phyloP scores from a whole-genome alignment of 2,888 invertebrate genomes.

The Lamellibrachia satsuma region DNA sequence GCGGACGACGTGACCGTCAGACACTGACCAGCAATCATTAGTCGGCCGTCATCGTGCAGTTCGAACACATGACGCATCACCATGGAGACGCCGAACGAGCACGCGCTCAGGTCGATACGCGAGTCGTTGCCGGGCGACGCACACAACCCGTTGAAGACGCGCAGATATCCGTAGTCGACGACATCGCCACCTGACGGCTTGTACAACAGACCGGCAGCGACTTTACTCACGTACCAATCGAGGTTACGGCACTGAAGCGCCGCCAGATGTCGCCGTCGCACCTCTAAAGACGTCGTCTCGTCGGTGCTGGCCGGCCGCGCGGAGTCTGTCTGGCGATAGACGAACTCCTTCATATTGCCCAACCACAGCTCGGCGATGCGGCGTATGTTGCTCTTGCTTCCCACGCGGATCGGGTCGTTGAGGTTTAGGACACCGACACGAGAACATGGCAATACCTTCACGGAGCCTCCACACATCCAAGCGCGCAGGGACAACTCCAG shows the following conservation, averaged over 20 bases:
- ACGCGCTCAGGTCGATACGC: slow-evolving; percentile 39
- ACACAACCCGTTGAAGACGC: slow-evolving; percentile 38
- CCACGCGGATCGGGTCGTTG: slow-evolving; percentile 40
- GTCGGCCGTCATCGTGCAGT: slow-evolving; percentile 29
- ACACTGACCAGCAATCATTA: slow-evolving; percentile 38
- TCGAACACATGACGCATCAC: slow-evolving; percentile 38
- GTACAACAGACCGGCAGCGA: slow-evolving; percentile 36
- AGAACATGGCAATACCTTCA: slow-evolving; percentile 41
- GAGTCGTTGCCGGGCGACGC: slow-evolving; percentile 31
- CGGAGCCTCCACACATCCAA: slow-evolving; percentile 37
- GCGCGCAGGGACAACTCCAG: slow-evolving; percentile 42
- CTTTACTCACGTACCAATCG: slow-evolving; percentile 40
- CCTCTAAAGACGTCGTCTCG: slow-evolving; percentile 21
- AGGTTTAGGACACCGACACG: slow-evolving; percentile 42
- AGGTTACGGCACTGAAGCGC: slow-evolving; percentile 31
- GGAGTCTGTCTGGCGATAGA: slow-evolving; percentile 28
- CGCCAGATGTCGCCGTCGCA: neutral
- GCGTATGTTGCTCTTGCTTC: slow-evolving; percentile 32
- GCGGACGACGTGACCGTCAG: slow-evolving; percentile 36
- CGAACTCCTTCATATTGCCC: slow-evolving; percentile 28
- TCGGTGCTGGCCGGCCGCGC: neutral
- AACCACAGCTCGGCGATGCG: slow-evolving; percentile 42
- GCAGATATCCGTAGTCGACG: slow-evolving; percentile 38
- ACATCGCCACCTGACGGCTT: slow-evolving; percentile 34
- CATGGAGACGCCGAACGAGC: slow-evolving; percentile 35